Evolutionary conservation across 2,888 invertebrate species (phyloP).

Genomic region (Hofmannophila pseudospretella): DNA sequence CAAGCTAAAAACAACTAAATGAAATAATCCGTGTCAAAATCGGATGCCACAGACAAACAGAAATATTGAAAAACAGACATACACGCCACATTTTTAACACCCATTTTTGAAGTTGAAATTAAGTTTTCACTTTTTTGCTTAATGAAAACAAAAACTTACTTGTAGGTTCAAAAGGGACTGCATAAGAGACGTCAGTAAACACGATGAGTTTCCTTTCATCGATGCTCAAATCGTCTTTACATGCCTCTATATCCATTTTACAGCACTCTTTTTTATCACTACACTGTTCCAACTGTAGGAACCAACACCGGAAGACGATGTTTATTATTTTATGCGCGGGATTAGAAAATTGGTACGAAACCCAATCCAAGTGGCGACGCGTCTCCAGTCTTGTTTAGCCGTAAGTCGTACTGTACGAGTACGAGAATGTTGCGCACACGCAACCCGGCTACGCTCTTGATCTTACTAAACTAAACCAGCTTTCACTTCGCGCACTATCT

Average conservation of each 20-base stretch:
- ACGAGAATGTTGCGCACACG: neutral
- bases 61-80: too few species aligned
- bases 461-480: neutral
- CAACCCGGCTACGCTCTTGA: slow-evolving; percentile 1
- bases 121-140: too few species aligned
- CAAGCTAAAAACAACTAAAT: too few species aligned
- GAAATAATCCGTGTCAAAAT: too few species aligned
- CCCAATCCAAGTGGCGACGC: slow-evolving; percentile 4
- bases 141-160: neutral
- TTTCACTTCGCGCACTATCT: neutral
- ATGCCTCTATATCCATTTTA: slow-evolving; percentile 54
- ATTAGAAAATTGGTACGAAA: slow-evolving; percentile 43
- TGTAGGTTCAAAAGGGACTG: slow-evolving; percentile 8
- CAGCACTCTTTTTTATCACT: neutral
- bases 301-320: slow-evolving; percentile 26
- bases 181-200: slow-evolving; percentile 34
- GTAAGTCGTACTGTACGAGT: neutral
- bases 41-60: too few species aligned
- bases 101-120: too few species aligned
- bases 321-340: slow-evolving; percentile 31
- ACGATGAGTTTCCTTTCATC: slow-evolving; percentile 54
- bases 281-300: slow-evolving; percentile 4
- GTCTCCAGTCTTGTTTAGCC: neutral
- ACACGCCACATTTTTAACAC: too few species aligned
- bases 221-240: slow-evolving; percentile 46